phyloP scores from a whole-genome alignment of 1,140 invertebrate species.

The Bathynomus jamesi region DNA sequence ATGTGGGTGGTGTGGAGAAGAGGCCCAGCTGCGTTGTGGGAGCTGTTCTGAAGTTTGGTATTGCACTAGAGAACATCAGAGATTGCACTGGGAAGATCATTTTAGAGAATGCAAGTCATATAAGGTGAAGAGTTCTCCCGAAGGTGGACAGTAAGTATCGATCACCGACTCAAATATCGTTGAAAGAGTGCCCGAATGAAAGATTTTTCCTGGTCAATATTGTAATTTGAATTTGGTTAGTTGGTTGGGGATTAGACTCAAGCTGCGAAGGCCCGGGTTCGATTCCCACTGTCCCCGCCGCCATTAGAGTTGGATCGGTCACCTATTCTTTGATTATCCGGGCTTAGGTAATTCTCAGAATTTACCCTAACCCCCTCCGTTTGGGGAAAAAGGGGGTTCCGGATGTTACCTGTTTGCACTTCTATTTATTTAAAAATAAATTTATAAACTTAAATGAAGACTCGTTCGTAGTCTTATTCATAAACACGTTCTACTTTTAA shows the following conservation, averaged over 20 bases:
- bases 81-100: constrained; percentile 42
- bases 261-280: too few relatives aligned
- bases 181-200: too few relatives aligned
- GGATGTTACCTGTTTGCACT: not conserved
- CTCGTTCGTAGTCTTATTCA: too few relatives aligned
- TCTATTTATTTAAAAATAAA: not conserved
- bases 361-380: not conserved
- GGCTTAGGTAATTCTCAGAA: not conserved
- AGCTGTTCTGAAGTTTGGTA: constrained; percentile 42
- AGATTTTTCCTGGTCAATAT: too few relatives aligned
- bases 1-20: constrained; percentile 37
- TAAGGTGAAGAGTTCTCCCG: constrained; percentile 36
- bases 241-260: too few relatives aligned
- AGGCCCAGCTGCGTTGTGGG: constrained; percentile 39
- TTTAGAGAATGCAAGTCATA: constrained; percentile 46
- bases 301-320: too few relatives aligned
- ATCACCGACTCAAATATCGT: not conserved
- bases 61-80: constrained; percentile 43
- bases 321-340: not conserved
- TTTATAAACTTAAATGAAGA: constrained; percentile 1
- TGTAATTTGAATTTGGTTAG: too few relatives aligned
- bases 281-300: too few relatives aligned
- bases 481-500: too few relatives aligned
- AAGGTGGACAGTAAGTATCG: constrained; percentile 41
- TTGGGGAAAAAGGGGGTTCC: not conserved